Conservation (phyloP, 2,113 vertebrate genomes). For the Scopus umbretta region DNA sequence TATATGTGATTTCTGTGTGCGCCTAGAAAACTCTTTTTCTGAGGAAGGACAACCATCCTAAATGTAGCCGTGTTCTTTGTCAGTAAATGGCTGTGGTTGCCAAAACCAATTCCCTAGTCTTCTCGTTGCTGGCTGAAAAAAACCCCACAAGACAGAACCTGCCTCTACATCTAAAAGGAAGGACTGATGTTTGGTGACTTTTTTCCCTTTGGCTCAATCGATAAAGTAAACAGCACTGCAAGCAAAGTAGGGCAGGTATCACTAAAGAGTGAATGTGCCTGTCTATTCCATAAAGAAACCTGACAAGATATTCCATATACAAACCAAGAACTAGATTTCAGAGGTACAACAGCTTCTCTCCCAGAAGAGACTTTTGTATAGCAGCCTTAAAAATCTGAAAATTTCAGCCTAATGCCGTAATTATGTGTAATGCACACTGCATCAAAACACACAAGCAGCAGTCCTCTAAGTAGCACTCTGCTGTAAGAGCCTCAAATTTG, state of each 20-base stretch:
- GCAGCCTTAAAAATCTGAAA: not conserved
- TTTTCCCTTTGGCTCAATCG: not conserved
- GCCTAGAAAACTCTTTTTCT: not conserved
- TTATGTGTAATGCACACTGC: rapidly evolving
- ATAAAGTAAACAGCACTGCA: not conserved
- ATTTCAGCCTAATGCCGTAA: not conserved
- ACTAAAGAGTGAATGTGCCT: not conserved
- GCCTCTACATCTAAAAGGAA: not conserved
- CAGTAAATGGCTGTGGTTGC: not conserved
- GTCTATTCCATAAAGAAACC: not conserved
- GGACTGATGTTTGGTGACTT: not conserved
- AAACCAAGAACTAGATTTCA: not conserved
- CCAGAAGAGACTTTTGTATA: not conserved
- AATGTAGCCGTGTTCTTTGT: not conserved
- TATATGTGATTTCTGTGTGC: rapidly evolving
- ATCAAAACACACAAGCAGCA: not conserved
- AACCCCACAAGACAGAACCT: not conserved
- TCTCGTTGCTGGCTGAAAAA: not conserved
- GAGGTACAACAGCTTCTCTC: not conserved
- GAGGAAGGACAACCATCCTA: not conserved
- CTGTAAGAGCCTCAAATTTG: not conserved
- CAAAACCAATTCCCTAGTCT: not conserved
- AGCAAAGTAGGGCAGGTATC: not conserved
- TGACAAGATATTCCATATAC: not conserved
- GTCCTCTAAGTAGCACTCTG: not conserved